phyloP scores from a whole-genome alignment of 2,888 invertebrate species.

The Pandemis corylana region DNA sequence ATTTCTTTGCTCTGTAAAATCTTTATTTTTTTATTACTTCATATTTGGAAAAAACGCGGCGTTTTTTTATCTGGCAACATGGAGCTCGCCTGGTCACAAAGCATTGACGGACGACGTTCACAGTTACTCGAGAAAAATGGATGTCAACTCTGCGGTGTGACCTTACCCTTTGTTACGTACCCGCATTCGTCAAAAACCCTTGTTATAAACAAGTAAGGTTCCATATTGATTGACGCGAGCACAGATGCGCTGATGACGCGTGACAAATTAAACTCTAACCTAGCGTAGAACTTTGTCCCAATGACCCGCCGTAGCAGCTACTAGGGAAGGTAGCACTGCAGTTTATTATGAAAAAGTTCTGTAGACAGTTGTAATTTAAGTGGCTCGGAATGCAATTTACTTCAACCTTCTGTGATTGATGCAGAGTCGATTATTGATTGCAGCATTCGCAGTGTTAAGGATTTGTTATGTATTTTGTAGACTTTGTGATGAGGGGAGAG shows the following conservation, averaged over 20 bases:
- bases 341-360: constrained; percentile 9
- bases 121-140: constrained; percentile 42
- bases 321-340: neutral
- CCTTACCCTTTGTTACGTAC: constrained; percentile 34
- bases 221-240: neutral
- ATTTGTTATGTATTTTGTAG: neutral
- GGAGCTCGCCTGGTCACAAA: constrained; percentile 26
- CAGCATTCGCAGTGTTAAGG: neutral
- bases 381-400: constrained; percentile 2
- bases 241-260: neutral
- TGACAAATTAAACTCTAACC: neutral
- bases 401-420: constrained; percentile 17
- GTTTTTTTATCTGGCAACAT: constrained; percentile 11
- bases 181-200: neutral
- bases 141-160: constrained; percentile 42
- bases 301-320: neutral
- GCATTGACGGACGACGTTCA: constrained; percentile 37
- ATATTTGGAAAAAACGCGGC: constrained; percentile 8
- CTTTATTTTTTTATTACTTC: no score
- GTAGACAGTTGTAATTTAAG: neutral
- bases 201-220: neutral
- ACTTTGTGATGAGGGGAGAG: constrained; percentile 12
- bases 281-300: neutral
- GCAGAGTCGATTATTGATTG: constrained; percentile 27
- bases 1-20: no score